Evolutionary conservation across 2,113 vertebrate species (phyloP).

Genomic region (Ploceus nigricollis): DNA sequence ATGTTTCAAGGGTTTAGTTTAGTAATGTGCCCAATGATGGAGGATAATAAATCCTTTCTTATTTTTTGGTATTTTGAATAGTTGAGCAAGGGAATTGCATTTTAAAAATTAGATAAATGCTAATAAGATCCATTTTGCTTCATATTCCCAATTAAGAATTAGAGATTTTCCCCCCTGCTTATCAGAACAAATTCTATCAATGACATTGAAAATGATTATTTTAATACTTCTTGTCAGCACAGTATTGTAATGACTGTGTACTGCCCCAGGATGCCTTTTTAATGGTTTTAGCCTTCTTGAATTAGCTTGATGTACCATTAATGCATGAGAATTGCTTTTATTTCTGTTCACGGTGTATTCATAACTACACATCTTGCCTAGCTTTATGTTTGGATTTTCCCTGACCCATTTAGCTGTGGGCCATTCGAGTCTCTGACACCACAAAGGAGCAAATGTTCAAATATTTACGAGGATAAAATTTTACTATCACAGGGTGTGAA

Average conservation of each 20-base stretch:
- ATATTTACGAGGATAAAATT: background rate
- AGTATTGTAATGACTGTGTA: conserved; percentile 32
- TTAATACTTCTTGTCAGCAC: conserved; percentile 60
- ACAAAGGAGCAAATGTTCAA: background rate
- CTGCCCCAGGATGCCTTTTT: conserved; percentile 74
- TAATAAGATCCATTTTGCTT: background rate
- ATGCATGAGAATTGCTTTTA: conserved; percentile 72
- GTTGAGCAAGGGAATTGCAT: background rate
- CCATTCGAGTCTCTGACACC: background rate
- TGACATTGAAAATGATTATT: conserved; percentile 71
- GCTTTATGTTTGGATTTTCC: conserved; percentile 31
- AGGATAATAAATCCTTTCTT: background rate
- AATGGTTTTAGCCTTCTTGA: conserved; percentile 70
- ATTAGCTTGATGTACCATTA: conserved; percentile 74
- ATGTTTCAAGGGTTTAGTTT: background rate
- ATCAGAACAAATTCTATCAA: conserved; percentile 65
- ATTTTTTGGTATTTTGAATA: background rate
- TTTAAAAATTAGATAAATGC: background rate
- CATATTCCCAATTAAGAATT: background rate
- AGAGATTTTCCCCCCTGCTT: background rate
- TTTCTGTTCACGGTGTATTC: conserved; percentile 69
- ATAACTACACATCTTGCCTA: conserved; percentile 24
- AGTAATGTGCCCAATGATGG: rapidly evolving
- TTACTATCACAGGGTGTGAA: background rate
- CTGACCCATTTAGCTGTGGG: conserved; percentile 54